Conservation (phyloP, 2,113 vertebrate species). For the Petromus typicus region DNA sequence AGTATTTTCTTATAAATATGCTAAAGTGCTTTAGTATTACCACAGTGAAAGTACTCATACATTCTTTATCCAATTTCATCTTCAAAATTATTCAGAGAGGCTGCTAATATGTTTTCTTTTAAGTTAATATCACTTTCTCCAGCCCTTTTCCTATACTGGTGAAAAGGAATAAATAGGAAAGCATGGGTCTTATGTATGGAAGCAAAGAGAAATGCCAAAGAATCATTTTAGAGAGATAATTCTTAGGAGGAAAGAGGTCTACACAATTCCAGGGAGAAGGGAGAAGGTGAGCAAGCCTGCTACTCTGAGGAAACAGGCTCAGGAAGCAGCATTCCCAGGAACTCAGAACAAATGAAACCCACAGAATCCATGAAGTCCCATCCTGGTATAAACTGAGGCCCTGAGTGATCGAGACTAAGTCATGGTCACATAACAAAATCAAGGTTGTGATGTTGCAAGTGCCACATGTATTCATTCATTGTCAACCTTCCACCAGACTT, state of each 20-base stretch:
- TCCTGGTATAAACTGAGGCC: background rate
- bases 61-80: slow-evolving; percentile 20
- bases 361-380: background rate
- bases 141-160: background rate
- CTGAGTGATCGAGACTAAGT: background rate
- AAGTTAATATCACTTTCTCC: background rate
- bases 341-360: background rate
- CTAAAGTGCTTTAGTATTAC: background rate
- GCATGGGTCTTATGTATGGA: background rate
- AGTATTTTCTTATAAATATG: background rate
- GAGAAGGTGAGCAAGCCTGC: background rate
- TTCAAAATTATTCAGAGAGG: background rate
- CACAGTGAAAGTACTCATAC: background rate
- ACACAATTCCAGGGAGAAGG: background rate
- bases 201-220: background rate
- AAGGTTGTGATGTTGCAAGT: background rate
- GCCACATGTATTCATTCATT: background rate
- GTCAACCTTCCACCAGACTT: too few relatives aligned
- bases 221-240: background rate
- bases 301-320: background rate
- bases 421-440: background rate
- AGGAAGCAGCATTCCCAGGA: background rate
- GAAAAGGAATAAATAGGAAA: background rate
- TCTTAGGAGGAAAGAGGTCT: background rate
- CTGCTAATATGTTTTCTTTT: background rate